These are phyloP conservation scores for Macrotrachela quadricornifera DNA, from an alignment of 1,140 invertebrate genomes.

Conservation along the genomic window DNA sequence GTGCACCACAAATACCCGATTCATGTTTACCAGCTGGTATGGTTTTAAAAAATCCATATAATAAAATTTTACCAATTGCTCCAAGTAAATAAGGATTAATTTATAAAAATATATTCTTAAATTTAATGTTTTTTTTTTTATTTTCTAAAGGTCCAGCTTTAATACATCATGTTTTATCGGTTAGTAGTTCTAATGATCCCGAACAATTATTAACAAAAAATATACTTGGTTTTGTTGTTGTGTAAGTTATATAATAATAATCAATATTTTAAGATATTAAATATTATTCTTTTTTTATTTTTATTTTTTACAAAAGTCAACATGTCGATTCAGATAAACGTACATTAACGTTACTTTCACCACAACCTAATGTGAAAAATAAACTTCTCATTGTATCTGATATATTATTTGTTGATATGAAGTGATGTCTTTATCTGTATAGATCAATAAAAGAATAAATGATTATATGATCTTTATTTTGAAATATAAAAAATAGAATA, in stretches of 20 bases:
- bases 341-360: conserved; percentile 63
- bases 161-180: conserved; percentile 62
- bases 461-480: too few species aligned
- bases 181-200: conserved; percentile 43
- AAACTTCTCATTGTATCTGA: conserved; percentile 21
- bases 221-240: conserved; percentile 71
- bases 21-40: conserved; percentile 85
- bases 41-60: conserved; percentile 67
- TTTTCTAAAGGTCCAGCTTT: conserved; percentile 43
- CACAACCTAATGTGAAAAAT: conserved; percentile 66
- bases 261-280: too few species aligned
- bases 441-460: too few species aligned
- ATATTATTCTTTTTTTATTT: too few species aligned
- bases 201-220: conserved; percentile 59
- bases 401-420: conserved; percentile 23
- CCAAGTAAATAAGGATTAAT: conserved; percentile 31
- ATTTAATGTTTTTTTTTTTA: conserved; percentile 7
- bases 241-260: conserved; percentile 55
- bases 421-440: background rate
- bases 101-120: background rate
- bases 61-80: conserved; percentile 61
- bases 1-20: conserved; percentile 64
- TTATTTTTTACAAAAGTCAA: conserved; percentile 42
- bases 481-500: too few species aligned
- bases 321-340: conserved; percentile 67